Evolutionary conservation across 2,888 invertebrate species (phyloP).

Genomic region (Orthonevra nobilis): DNA sequence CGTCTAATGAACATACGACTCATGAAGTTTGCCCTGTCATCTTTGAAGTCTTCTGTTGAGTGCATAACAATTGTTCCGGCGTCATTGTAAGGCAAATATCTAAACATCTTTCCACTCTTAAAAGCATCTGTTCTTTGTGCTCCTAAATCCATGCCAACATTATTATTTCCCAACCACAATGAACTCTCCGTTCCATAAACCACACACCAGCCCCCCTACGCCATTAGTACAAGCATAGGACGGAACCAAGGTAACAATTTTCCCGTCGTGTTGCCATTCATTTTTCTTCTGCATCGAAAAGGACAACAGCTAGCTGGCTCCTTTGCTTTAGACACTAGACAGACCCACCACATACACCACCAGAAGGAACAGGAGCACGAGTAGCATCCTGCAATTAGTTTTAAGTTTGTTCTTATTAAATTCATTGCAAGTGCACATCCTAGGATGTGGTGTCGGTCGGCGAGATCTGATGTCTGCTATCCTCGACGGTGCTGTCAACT

Average conservation of each 20-base stretch:
- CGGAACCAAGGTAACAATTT: constrained; percentile 46
- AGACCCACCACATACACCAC: constrained; percentile 3
- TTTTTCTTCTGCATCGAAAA: constrained; percentile 27
- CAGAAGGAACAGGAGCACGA: constrained; percentile 18
- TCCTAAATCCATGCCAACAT: constrained; percentile 56
- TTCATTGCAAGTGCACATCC: constrained; percentile 65
- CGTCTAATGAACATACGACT: no score
- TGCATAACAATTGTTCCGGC: no score
- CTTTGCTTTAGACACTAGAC: constrained; percentile 1
- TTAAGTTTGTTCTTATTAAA: constrained; percentile 68
- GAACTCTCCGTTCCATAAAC: no score
- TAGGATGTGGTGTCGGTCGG: constrained; percentile 57
- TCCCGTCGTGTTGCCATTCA: constrained; percentile 32
- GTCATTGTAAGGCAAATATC: constrained; percentile 11
- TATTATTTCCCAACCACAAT: constrained; percentile 50
- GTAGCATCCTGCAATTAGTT: constrained; percentile 63
- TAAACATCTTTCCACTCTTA: constrained; percentile 28
- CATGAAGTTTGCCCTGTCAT: no score
- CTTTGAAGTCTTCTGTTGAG: no score
- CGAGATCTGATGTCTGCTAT: constrained; percentile 1
- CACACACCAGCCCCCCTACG: no score
- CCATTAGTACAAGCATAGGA: constrained; percentile 30
- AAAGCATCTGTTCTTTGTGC: constrained; percentile 48
- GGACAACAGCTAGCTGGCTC: constrained; percentile 2
- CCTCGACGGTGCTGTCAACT: neutral